Percentiles rank a stretch among this genome's conserved stretches.
phyloP scores from a whole-genome alignment of 2,113 vertebrate genomes.

The Ceratotherium simum region DNA sequence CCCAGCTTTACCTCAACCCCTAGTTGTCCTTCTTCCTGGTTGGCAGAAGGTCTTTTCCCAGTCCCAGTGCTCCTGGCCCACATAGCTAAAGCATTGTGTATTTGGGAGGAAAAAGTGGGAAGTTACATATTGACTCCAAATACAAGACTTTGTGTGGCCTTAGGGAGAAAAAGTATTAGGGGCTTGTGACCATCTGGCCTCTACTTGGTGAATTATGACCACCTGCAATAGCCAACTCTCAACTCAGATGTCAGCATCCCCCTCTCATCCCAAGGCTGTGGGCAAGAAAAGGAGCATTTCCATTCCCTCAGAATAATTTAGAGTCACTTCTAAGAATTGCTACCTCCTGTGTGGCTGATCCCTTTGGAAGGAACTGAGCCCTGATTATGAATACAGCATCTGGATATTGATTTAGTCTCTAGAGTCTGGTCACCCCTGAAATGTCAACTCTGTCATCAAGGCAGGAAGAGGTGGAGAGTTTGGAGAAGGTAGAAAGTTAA shows the following conservation, averaged over 20 bases:
- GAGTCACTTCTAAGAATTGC: neutral
- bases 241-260: neutral
- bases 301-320: neutral
- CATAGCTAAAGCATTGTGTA: neutral
- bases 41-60: neutral
- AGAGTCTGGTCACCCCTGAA: neutral
- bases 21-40: neutral
- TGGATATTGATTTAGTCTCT: neutral
- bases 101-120: neutral
- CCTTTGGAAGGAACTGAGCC: neutral
- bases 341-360: neutral
- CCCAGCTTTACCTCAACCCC: neutral
- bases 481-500: neutral
- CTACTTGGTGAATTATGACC: neutral
- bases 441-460: neutral
- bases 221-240: neutral
- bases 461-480: neutral
- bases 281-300: neutral
- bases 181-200: neutral
- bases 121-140: neutral
- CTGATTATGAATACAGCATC: neutral
- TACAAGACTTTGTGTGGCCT: neutral
- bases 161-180: neutral
- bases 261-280: fast-evolving
- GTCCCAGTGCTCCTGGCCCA: neutral